phyloP scores from a whole-genome alignment of 2,888 invertebrate genomes.

The Diadegma fenestrale region DNA sequence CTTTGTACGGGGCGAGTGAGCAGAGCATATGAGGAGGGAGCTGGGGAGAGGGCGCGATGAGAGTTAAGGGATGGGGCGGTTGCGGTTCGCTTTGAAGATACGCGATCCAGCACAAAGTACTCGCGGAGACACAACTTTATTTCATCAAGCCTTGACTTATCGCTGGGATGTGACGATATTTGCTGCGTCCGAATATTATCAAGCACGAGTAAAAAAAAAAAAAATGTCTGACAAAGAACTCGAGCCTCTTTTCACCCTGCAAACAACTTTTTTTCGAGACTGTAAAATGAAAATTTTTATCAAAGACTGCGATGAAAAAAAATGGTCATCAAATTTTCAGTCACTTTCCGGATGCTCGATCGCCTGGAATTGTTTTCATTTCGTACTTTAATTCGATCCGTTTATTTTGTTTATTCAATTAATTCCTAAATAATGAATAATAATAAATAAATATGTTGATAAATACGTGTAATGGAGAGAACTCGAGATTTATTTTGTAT shows the following conservation, averaged over 20 bases:
- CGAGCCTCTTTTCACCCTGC: neutral
- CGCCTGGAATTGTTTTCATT: neutral
- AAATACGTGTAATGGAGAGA: no score
- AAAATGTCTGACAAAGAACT: neutral
- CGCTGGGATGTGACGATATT: constrained; percentile 60
- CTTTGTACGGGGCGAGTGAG: constrained; percentile 40
- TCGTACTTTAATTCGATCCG: neutral
- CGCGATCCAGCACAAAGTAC: constrained; percentile 56
- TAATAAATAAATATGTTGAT: no score
- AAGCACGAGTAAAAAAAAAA: neutral
- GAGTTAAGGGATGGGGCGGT: constrained; percentile 7
- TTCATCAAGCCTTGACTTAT: constrained; percentile 62
- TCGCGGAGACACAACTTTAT: constrained; percentile 57
- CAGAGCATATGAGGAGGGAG: neutral
- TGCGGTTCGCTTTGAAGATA: constrained; percentile 63
- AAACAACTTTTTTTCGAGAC: neutral
- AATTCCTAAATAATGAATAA: neutral
- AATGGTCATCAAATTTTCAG: neutral
- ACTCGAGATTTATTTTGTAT: neutral
- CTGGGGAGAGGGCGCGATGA: neutral
- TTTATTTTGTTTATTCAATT: neutral
- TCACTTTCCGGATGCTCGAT: neutral
- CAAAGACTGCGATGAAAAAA: neutral
- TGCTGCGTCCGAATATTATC: constrained; percentile 41
- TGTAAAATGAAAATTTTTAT: neutral